phyloP scores from a whole-genome alignment of 2,888 invertebrate genomes.

The Augochlorella aurata region DNA sequence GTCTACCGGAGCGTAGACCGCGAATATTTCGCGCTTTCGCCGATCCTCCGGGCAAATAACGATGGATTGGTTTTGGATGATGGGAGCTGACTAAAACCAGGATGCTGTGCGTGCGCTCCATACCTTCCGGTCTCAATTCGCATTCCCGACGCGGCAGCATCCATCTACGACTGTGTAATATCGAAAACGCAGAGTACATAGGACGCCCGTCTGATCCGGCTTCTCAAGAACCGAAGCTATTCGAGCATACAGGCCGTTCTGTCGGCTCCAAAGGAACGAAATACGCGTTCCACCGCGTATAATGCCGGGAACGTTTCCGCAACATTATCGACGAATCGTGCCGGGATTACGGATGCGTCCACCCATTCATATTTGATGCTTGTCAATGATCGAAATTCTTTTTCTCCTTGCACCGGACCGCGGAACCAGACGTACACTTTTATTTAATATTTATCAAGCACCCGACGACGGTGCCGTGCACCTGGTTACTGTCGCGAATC shows the following conservation, averaged over 20 bases:
- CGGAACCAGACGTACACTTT: neutral
- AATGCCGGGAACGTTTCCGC: constrained; percentile 61
- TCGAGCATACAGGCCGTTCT: constrained; percentile 52
- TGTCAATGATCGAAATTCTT: constrained; percentile 26
- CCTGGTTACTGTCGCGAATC: neutral
- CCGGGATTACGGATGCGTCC: constrained; percentile 47
- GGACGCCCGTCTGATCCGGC: constrained; percentile 65
- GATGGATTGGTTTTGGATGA: constrained; percentile 59
- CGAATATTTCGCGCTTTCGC: constrained; percentile 66
- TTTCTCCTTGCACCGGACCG: neutral
- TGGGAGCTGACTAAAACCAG: constrained; percentile 50
- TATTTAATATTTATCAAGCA: constrained; percentile 1
- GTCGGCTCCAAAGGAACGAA: constrained; percentile 53
- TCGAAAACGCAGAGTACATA: constrained; percentile 64
- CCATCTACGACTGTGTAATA: constrained; percentile 59
- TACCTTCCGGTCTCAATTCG: constrained; percentile 51
- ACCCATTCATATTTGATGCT: constrained; percentile 38
- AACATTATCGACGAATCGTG: constrained; percentile 63
- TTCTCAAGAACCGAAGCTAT: constrained; percentile 53
- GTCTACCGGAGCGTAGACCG: constrained; percentile 28
- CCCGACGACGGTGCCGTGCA: neutral
- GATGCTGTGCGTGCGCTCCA: constrained; percentile 55
- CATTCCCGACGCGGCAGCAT: constrained; percentile 36
- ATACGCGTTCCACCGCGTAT: constrained; percentile 56
- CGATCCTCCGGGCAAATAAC: constrained; percentile 67